Percentiles rank a stretch among this genome's conserved stretches.
Conservation (phyloP, 2,888 invertebrate species). For the Ariolimax columbianus region DNA sequence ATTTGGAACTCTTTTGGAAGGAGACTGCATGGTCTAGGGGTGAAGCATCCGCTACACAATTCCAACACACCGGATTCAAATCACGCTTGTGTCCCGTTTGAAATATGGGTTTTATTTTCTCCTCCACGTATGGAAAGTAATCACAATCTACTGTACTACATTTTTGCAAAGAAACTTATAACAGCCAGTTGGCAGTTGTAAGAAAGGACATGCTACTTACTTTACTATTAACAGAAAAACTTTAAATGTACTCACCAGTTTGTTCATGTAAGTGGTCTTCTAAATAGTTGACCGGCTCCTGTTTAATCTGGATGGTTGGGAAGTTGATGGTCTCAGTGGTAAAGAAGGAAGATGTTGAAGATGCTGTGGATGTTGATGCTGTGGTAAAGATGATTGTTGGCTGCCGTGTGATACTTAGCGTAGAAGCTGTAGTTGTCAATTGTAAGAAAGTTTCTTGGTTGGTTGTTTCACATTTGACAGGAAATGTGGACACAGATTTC, state of each 20-base stretch:
- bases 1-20: too few relatives aligned
- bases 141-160: too few relatives aligned
- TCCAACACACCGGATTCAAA: too few relatives aligned
- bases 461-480: constrained; percentile 62
- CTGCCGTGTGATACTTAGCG: constrained; percentile 74
- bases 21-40: too few relatives aligned
- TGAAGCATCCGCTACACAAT: too few relatives aligned
- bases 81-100: too few relatives aligned
- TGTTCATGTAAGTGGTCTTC: constrained; percentile 56
- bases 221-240: too few relatives aligned
- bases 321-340: constrained; percentile 52
- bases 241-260: constrained; percentile 46
- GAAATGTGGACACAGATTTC: constrained; percentile 69
- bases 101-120: too few relatives aligned
- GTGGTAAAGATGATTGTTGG: constrained; percentile 79
- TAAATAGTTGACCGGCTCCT: constrained; percentile 80
- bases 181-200: too few relatives aligned
- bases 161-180: too few relatives aligned
- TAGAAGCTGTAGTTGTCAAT: constrained; percentile 24
- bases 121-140: too few relatives aligned
- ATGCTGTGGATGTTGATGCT: constrained; percentile 50
- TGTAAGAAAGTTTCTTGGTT: constrained; percentile 55
- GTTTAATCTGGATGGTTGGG: constrained; percentile 87
- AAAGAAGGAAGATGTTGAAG: constrained; percentile 40
- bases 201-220: too few relatives aligned